A percentile compares a stretch with the other conserved stretches of the same genome.
Evolutionary conservation across 2,113 vertebrate species (phyloP).

Genomic region (Circaetus cinerascens): DNA sequence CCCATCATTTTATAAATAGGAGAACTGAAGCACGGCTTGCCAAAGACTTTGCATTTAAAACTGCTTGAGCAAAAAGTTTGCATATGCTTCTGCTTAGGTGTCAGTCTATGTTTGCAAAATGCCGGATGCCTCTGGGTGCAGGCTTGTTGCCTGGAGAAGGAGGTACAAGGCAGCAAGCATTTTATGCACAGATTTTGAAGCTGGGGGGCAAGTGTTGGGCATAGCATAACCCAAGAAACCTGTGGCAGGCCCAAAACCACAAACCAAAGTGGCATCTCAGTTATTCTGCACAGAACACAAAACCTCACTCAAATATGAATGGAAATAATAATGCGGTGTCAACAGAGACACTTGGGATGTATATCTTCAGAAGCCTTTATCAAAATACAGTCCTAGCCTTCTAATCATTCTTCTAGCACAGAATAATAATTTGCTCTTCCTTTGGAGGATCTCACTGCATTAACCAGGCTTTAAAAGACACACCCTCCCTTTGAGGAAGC

Average conservation of each 20-base stretch:
- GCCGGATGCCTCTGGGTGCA: neutral
- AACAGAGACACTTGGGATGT: neutral
- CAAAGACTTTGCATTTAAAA: neutral
- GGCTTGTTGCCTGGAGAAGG: neutral
- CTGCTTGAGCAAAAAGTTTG: neutral
- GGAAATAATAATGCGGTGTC: neutral
- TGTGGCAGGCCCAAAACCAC: neutral
- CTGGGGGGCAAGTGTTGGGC: accelerated
- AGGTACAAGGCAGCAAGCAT: neutral
- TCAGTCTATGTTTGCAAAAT: neutral
- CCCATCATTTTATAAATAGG: neutral
- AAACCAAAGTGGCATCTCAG: neutral
- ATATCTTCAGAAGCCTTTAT: neutral
- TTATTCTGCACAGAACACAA: neutral
- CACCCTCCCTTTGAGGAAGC: neutral
- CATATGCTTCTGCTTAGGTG: neutral
- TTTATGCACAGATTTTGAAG: neutral
- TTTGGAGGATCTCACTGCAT: neutral
- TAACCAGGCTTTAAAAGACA: neutral
- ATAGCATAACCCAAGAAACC: neutral
- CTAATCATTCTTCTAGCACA: neutral
- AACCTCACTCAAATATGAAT: neutral
- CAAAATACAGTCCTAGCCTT: neutral
- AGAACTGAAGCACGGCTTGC: neutral
- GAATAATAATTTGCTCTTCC: neutral